Evolutionary conservation across 2,888 invertebrate genomes (phyloP).

Genomic region (Drosophila cognata): DNA sequence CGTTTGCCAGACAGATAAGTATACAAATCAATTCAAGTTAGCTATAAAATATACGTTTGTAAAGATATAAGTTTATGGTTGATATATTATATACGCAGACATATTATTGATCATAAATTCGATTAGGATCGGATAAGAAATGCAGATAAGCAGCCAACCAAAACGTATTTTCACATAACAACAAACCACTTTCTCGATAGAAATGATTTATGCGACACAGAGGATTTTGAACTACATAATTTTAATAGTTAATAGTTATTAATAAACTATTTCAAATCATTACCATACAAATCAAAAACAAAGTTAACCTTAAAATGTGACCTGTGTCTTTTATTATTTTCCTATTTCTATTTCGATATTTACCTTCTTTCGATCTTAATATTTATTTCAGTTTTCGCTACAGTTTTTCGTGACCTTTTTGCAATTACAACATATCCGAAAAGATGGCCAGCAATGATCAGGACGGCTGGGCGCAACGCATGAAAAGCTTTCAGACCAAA

Average conservation of each 20-base stretch:
- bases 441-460: slow-evolving; percentile 31
- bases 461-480: slow-evolving; percentile 55
- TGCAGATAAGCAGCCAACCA: neutral
- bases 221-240: neutral
- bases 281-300: neutral
- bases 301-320: neutral
- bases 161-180: neutral
- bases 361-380: neutral
- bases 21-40: too few relatives aligned
- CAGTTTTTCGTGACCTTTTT: neutral
- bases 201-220: neutral
- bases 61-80: neutral
- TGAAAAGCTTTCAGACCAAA: slow-evolving; percentile 62
- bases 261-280: neutral
- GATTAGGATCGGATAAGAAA: neutral
- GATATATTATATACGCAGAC: neutral
- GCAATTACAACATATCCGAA: neutral
- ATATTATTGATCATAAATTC: neutral
- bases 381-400: neutral
- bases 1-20: too few relatives aligned
- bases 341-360: neutral
- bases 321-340: neutral
- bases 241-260: neutral
- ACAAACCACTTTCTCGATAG: neutral
- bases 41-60: neutral